phyloP scores from a whole-genome alignment of 2,797 vertebrate species.

The Mus spretus region DNA sequence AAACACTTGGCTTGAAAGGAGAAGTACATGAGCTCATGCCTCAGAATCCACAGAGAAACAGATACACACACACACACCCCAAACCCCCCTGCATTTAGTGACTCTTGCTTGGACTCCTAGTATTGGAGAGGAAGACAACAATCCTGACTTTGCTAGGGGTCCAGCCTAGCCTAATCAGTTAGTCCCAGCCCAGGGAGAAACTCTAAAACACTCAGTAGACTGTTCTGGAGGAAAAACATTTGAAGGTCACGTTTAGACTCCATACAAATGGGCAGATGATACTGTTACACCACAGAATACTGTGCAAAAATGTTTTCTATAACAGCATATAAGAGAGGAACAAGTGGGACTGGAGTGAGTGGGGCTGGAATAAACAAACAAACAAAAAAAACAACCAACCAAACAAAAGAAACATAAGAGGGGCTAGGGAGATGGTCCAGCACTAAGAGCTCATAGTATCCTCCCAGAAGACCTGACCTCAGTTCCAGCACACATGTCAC shows the following conservation, averaged over 20 bases:
- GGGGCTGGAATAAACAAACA: too few species aligned
- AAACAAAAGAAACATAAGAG: too few species aligned
- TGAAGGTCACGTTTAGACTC: not conserved
- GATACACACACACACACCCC: too few species aligned
- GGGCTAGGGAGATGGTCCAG: not conserved
- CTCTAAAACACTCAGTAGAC: not conserved
- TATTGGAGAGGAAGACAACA: not conserved
- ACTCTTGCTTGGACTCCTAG: not conserved
- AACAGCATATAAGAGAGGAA: not conserved
- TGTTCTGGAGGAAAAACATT: not conserved
- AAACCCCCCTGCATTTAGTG: too few species aligned
- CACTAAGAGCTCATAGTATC: not conserved
- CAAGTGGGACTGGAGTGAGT: too few species aligned
- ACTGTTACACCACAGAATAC: not conserved
- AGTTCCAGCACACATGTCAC: not conserved
- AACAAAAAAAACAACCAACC: too few species aligned
- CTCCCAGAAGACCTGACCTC: not conserved
- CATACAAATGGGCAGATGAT: not conserved
- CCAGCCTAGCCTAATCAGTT: not conserved
- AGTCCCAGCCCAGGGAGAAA: not conserved
- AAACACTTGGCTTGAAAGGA: not conserved
- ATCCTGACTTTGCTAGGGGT: not conserved
- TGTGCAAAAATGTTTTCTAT: conserved; percentile 26
- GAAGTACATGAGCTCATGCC: not conserved
- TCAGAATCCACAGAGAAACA: not conserved